Evolutionary conservation across 2,888 invertebrate genomes (phyloP), one percentile per base, ranked within the genome.

Genomic region (Polylopha cassiicola): DNA sequence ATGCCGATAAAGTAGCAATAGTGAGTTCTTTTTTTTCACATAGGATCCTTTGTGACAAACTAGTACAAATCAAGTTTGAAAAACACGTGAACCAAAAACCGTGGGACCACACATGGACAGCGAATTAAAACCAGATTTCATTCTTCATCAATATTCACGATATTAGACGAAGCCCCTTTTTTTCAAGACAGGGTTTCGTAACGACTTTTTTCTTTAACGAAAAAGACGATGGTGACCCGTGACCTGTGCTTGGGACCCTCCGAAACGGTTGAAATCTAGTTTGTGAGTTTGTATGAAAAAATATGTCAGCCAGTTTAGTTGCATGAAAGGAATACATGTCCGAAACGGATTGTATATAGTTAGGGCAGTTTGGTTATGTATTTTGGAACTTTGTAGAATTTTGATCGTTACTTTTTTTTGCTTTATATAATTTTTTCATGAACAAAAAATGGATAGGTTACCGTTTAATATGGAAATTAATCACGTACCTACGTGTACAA

Each of bases 111-210:
- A 78, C 77, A 73, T 61, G 69, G 50, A 52, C 55, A 50, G 52
- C 65, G 63, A 69, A 76, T 67, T 58, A 73, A 75, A 84, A 85
- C 85, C 78, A 74, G 85, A 82, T 82, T 78, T 55, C 67, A 72
- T 84, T 82, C 82, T 82, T 80, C 81, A 85, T 85, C 84, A 84
- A 85, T 85, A 85, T 85, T 84, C 85, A 85, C 84, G 79, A 85
- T 85, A 84, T 81, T 72, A 73, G 70, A 66, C 62, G 80, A 75
- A 77, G 78, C 77, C 81, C 82, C 81, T 76, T 77, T 81, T 82
- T 77, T 74, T 68, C 64, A 37, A 39, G 56, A 67, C 58, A 63
- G 62, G 66, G 65, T 69, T 65, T 65, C 55, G 70, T 77, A 85
- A 82, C 84, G 84, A 72, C 78, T 77, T 82, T 81, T 82, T 84